Conservation (phyloP, 2,888 invertebrate species). For the Selenia dentaria region DNA sequence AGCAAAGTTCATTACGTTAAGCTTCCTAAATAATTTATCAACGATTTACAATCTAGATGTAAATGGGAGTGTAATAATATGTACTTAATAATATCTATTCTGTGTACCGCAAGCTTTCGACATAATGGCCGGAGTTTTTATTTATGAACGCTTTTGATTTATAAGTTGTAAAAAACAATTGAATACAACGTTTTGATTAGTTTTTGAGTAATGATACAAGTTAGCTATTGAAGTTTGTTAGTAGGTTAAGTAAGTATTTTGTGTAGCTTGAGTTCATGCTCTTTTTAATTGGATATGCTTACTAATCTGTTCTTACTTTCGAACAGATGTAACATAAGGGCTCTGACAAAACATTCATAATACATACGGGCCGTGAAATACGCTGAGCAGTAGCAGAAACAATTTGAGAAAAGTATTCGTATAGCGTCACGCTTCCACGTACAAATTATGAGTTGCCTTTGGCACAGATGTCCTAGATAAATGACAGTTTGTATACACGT, state of each 20-base stretch:
- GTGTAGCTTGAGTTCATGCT: neutral
- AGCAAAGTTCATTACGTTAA: conserved; percentile 55
- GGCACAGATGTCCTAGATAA: too few relatives aligned
- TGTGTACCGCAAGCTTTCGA: conserved; percentile 13
- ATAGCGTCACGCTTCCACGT: too few relatives aligned
- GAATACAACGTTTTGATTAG: conserved; percentile 15
- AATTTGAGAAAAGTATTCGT: too few relatives aligned
- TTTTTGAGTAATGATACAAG: conserved; percentile 1
- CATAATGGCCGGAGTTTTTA: conserved; percentile 15
- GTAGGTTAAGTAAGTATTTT: conserved; percentile 4
- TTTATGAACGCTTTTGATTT: conserved; percentile 13
- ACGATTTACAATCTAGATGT: conserved; percentile 39
- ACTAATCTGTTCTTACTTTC: neutral
- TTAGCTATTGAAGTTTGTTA: neutral
- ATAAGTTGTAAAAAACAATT: conserved; percentile 18
- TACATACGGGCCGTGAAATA: too few relatives aligned
- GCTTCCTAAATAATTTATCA: conserved; percentile 66
- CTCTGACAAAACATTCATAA: too few relatives aligned
- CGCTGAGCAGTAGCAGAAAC: too few relatives aligned
- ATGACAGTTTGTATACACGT: too few relatives aligned
- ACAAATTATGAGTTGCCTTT: too few relatives aligned
- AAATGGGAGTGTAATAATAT: conserved; percentile 22
- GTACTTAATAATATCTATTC: conserved; percentile 13
- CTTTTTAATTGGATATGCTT: neutral
- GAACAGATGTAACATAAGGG: too few relatives aligned